Base-by-base conservation (phyloP, 2,113 vertebrate species). In the Aegithalos caudatus region DNA sequence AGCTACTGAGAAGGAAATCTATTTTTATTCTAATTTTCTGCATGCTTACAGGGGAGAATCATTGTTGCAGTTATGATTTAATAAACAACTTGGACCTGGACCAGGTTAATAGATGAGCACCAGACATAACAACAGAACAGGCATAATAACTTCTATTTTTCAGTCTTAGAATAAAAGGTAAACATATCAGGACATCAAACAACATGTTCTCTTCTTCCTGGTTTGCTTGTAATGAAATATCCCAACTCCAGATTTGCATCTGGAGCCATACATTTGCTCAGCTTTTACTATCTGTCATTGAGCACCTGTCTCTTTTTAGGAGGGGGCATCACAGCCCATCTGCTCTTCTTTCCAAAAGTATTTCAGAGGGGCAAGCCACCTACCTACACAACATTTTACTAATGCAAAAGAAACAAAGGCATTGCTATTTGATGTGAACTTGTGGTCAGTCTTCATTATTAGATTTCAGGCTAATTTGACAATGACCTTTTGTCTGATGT, bases 11-110 rank as follows among this genome's bases (percentile, higher is more conserved):
- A 76, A 80, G 47, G 73, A 17, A 94, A 85, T 57, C 24, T 86
- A 61, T 85, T 94, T 77, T 81, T 90, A 56, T 90, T 96, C 90
- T 92, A 54, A 83, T 89, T 93, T 92, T 78, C 72, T 90, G 25
- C 31, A 56, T 56, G 57, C 33, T 94, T 88, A 81, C 48, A 88
- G 60, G 33, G 53, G 27, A 90, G 42, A 92, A 83, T 90, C 54
- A 53, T 76, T 83, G 70, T 92, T 82, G 29, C 6, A 3, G 40
- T 88, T 90, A 81, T 72, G 80, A 83, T 94, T 94, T 91, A 95
- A 94, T 92, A 78, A 95, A 94, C 22, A 69, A 37, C 24, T 77
- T 95, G 83, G 40, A 83, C 28, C 17, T 17, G 7, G 29, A 53
- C 61, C 83, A 88, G 45, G 37, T 74, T 77, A 88, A 73, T 73